Evolutionary conservation across 2,797 vertebrate species (phyloP).

Genomic region (Ctenochaetus hawaiiensis): DNA sequence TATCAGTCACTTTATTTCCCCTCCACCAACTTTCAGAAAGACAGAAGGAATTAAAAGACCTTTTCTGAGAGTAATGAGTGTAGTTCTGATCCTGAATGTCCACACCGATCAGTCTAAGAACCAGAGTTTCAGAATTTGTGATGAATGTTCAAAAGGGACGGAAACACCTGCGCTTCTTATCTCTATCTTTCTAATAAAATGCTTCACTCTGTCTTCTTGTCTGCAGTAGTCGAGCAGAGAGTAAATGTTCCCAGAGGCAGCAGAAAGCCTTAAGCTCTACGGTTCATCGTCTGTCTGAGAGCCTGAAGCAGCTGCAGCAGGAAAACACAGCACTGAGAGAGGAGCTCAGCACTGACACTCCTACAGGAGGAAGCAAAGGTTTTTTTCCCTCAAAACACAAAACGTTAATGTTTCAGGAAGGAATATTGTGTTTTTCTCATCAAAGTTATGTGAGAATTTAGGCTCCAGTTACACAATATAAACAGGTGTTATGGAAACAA

Average conservation of each 20-base stretch:
- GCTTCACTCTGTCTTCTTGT: not conserved
- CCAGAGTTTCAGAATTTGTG: not conserved
- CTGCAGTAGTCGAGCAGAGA: constrained; percentile 82
- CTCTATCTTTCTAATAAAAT: not conserved
- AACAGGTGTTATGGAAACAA: too few relatives aligned
- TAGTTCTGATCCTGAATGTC: too few relatives aligned
- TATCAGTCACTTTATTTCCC: too few relatives aligned
- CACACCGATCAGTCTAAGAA: not conserved
- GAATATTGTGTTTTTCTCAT: too few relatives aligned
- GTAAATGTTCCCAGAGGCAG: constrained; percentile 83
- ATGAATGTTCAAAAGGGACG: not conserved
- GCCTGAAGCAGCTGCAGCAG: constrained; percentile 88
- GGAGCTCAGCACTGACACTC: constrained; percentile 86
- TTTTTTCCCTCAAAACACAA: not conserved
- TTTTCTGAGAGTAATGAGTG: too few relatives aligned
- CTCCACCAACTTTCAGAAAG: too few relatives aligned
- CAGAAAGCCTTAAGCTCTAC: constrained; percentile 87
- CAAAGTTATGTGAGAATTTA: too few relatives aligned
- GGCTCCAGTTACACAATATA: too few relatives aligned
- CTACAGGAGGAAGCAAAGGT: constrained; percentile 82
- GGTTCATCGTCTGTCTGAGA: constrained; percentile 87
- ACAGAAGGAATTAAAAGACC: too few relatives aligned
- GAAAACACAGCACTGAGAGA: constrained; percentile 89
- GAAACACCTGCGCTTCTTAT: not conserved
- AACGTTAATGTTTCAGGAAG: too few relatives aligned